These are phyloP conservation scores for Scaptomyza hsui DNA, from an alignment of 1,140 invertebrate genomes.

Conservation along the genomic window DNA sequence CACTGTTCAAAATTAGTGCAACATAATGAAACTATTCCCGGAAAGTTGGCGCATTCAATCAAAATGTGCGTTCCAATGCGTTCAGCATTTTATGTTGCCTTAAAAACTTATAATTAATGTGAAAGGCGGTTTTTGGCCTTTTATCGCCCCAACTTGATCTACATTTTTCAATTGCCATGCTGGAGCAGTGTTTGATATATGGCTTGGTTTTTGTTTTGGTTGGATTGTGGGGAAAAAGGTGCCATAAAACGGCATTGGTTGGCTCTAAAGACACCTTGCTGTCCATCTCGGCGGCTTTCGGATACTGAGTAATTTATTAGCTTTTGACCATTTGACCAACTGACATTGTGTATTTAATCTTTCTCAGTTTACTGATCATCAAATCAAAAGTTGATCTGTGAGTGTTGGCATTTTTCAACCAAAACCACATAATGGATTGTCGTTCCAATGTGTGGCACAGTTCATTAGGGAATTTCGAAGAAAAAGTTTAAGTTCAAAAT, in stretches of 20 bases:
- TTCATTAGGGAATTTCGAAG: conserved; percentile 44
- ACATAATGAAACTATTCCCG: conserved; percentile 75
- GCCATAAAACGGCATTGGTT: conserved; percentile 58
- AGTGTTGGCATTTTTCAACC: conserved; percentile 65
- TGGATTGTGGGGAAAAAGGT: conserved; percentile 35
- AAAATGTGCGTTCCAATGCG: conserved; percentile 59
- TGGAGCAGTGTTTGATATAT: conserved; percentile 37
- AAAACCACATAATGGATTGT: conserved; percentile 30
- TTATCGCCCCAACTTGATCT: conserved; percentile 77
- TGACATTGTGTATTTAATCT: conserved; percentile 57
- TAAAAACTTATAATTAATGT: conserved; percentile 82
- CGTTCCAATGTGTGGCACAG: conserved; percentile 48
- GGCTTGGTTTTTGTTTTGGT: neutral
- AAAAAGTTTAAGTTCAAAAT: conserved; percentile 46
- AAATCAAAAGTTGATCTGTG: conserved; percentile 45
- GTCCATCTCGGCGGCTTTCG: neutral
- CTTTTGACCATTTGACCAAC: conserved; percentile 61
- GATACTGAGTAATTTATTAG: conserved; percentile 66
- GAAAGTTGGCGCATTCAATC: conserved; percentile 66
- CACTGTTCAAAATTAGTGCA: conserved; percentile 56
- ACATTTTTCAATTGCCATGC: conserved; percentile 65
- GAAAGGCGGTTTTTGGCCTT: conserved; percentile 59
- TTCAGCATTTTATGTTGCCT: conserved; percentile 60
- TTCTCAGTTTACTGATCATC: conserved; percentile 71
- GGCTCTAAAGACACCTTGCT: conserved; percentile 26